Base-by-base conservation (phyloP, 2,888 invertebrate species). In the Dusona sp. region DNA sequence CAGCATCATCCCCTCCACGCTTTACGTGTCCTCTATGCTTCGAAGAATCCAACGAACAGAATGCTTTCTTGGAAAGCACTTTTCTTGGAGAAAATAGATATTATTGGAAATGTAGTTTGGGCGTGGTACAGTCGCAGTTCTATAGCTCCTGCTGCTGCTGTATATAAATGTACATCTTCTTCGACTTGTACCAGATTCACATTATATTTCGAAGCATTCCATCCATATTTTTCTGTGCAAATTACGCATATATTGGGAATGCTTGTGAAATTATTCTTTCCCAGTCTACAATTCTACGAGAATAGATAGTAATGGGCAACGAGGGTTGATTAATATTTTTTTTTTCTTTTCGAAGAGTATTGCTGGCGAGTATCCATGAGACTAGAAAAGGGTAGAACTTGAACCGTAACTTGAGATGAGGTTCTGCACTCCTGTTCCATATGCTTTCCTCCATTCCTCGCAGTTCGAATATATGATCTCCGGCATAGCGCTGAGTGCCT, bases 71-170 rank as follows among this genome's bases (percentile, higher is more conserved):
- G 22, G 36, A n/a, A 33, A 70, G 64, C 29, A 75, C 78, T 82
- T 64, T 74, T 54, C 74, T 75, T 54, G 70, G 38, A 65, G 81
- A 67, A 85, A 84, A 79, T 79, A 72, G 75, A 29, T 78, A 72
- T 82, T 87, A 87, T 87, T 79, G 84, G 87, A 75, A 82, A 84
- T 82, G 48, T 64, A 79, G 70, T 25, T 67, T 81, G 84, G 84
- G 87, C 84, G 87, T 84, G 87, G 87, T 87, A 77, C 64, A 72
- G 51, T 75, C 38, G 67, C 64, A 38, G 67, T 42, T 77, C n/a
- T 48, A 67, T 64, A 74, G 64, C 45, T 33, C n/a, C 61, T 42
- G 33, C 29, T 42, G 33, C 48, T 45, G 61, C 6, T 33, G 29
- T 61, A 29, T 48, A 61, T 65, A 9, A 64, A 51, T 72, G 38